These are phyloP conservation scores for Sinocyclocheilus anophthalmus DNA, from an alignment of 2,113 vertebrate species.

Conservation along the genomic window DNA sequence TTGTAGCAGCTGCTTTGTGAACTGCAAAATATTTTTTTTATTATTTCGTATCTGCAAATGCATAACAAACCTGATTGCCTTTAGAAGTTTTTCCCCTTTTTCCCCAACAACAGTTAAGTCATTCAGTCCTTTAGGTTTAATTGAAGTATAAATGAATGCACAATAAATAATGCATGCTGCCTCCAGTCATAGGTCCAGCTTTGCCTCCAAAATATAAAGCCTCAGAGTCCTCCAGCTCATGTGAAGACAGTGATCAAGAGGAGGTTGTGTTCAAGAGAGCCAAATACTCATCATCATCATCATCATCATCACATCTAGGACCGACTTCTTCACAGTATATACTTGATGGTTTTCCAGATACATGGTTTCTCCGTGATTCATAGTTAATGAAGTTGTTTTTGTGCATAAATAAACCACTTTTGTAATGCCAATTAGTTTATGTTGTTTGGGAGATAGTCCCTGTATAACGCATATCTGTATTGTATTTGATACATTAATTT, in stretches of 20 bases:
- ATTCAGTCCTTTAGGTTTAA: neutral
- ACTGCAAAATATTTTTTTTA: neutral
- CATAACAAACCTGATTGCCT: neutral
- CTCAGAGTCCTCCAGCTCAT: constrained; percentile 75
- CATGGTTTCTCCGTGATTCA: neutral
- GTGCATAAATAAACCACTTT: neutral
- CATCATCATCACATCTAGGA: constrained; percentile 15
- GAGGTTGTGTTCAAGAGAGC: constrained; percentile 70
- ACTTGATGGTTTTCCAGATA: constrained; percentile 12
- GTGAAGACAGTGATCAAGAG: constrained; percentile 79
- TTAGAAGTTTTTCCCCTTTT: neutral
- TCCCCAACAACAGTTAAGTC: neutral
- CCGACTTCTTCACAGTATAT: constrained; percentile 71
- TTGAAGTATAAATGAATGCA: no score
- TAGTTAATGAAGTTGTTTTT: neutral
- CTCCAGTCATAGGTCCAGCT: constrained; percentile 89
- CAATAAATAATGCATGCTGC: neutral
- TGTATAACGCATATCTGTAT: neutral
- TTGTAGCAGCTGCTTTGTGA: neutral
- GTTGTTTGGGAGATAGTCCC: neutral
- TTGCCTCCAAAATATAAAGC: constrained; percentile 89
- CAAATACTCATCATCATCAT: constrained; percentile 50
- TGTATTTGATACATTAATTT: neutral
- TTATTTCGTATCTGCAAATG: neutral
- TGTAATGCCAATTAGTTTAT: neutral